Conservation (phyloP, 2,888 invertebrate genomes). For the Ophioninae sp. region DNA sequence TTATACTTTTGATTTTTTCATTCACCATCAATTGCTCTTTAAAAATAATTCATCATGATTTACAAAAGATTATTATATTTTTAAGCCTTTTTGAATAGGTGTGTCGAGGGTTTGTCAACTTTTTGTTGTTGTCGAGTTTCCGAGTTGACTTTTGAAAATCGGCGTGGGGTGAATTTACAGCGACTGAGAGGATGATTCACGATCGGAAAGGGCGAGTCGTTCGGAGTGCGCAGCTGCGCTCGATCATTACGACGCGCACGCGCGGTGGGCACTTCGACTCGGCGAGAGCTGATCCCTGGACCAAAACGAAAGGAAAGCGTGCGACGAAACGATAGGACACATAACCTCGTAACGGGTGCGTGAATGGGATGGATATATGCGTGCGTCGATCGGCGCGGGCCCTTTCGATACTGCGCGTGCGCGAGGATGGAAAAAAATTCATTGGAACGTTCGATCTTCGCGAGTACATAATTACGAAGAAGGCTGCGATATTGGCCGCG, state of each 20-base stretch:
- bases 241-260: slow-evolving; percentile 68
- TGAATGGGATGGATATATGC: slow-evolving; percentile 57
- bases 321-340: slow-evolving; percentile 58
- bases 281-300: slow-evolving; percentile 29
- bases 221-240: slow-evolving; percentile 71
- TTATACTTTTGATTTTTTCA: too few species aligned
- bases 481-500: slow-evolving; percentile 47
- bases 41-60: neutral
- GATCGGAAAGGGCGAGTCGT: slow-evolving; percentile 58
- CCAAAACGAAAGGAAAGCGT: slow-evolving; percentile 46
- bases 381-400: slow-evolving; percentile 30
- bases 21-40: neutral
- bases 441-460: slow-evolving; percentile 60
- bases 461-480: slow-evolving; percentile 62
- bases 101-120: slow-evolving; percentile 35
- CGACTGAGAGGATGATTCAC: slow-evolving; percentile 69
- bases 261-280: slow-evolving; percentile 68
- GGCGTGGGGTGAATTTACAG: slow-evolving; percentile 76
- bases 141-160: slow-evolving; percentile 76
- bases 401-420: slow-evolving; percentile 29
- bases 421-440: slow-evolving; percentile 39
- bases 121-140: slow-evolving; percentile 45
- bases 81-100: slow-evolving; percentile 14
- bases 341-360: slow-evolving; percentile 60
- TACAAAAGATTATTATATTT: slow-evolving; percentile 10